A percentile compares a stretch with the other conserved stretches of the same genome.
Evolutionary conservation across 2,797 vertebrate genomes (phyloP).

Genomic region (Rallus crepitans): DNA sequence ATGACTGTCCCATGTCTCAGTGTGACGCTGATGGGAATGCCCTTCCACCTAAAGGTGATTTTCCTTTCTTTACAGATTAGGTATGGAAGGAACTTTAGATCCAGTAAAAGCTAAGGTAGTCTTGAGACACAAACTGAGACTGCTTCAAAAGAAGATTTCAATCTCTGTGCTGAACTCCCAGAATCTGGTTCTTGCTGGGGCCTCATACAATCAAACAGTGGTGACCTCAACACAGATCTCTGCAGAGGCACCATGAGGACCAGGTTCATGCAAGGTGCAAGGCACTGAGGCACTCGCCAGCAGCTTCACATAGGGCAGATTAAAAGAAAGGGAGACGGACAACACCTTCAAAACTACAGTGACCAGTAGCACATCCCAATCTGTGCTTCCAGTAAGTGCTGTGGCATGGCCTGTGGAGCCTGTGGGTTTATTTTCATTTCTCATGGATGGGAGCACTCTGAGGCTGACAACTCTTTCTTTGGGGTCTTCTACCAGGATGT

Average conservation of each 20-base stretch:
- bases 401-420: not conserved
- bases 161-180: not conserved
- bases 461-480: not conserved
- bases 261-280: fast-evolving
- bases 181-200: not conserved
- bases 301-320: not conserved
- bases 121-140: not conserved
- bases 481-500: not conserved
- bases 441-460: not conserved
- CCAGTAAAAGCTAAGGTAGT: not conserved
- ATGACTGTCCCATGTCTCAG: fast-evolving
- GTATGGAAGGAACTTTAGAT: not conserved
- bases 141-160: not conserved
- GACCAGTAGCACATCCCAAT: not conserved
- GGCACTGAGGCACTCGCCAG: not conserved
- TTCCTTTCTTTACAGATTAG: not conserved
- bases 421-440: not conserved
- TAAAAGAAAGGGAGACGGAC: not conserved
- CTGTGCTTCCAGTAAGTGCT: not conserved
- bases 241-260: not conserved
- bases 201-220: not conserved
- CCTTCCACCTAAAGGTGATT: not conserved
- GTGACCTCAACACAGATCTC: not conserved
- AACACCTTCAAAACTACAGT: not conserved
- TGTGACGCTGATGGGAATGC: not conserved